Evolutionary conservation across 2,888 invertebrate species (phyloP), one percentile per base, ranked within the genome.

Genomic region (Cerastis rubricosa): DNA sequence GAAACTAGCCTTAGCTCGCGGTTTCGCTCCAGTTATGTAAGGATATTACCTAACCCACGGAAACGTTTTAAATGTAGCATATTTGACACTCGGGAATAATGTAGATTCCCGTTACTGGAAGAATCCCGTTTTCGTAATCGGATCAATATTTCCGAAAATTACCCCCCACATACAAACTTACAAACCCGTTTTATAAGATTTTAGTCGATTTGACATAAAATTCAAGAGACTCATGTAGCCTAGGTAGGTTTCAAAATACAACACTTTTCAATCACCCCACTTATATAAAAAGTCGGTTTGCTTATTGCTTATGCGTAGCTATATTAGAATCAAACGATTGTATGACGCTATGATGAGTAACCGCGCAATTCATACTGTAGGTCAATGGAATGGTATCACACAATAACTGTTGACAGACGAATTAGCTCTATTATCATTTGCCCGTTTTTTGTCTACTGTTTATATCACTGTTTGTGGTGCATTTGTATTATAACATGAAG

Each of bases 361-460:
- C 59, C 49, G n/a, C 49, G 47, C 77, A 43, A 70, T 77, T 63
- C 29, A 68, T 49, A 64, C 79, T 29, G 35, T 71, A 45, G 40
- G 63, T 71, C 71, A 79, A 64, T 79, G 61, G 66, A 65, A 71
- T 72, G 35, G 66, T 51, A 66, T 66, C 80, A 66, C 65, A 72
- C 72, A 78, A 66, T 66, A 25, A 45, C 35, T 71, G 35, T 47
- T 61, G 72, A 66, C 51, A 51, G 17, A 71, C 45, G 25, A 35
- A 40, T 7, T 54, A 43, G 25, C 40, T 19, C 47, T 40, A 57
- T 29, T 54, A 47, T 35, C 35, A 47, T 40, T 47, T 25, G 22
- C 51, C 6, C 25, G 54, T 65, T 25, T 57, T 65, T 25, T 57
- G 9, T 45, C 17, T 76, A 29, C 17, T 57, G 12, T 63, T 61